Conservation (phyloP, 2,113 vertebrate species). For the Morphnarchus princeps region DNA sequence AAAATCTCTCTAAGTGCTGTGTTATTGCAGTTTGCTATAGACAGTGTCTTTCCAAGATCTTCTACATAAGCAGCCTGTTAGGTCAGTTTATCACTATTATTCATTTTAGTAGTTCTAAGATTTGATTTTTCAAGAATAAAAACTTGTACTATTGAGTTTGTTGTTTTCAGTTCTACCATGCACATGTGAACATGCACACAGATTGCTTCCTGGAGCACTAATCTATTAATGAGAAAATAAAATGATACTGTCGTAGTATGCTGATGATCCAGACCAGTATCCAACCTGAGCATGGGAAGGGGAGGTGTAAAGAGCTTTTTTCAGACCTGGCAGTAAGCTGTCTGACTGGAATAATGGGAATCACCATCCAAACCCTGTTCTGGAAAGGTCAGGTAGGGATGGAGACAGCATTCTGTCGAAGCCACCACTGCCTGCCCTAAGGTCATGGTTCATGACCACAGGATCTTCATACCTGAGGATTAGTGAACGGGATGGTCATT, state of each 20-base stretch:
- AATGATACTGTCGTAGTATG: accelerated
- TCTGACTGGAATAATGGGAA: background rate
- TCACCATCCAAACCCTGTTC: background rate
- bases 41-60: background rate
- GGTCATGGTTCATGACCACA: accelerated
- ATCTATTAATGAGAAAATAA: background rate
- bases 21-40: background rate
- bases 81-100: background rate
- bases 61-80: background rate
- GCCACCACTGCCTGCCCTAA: background rate
- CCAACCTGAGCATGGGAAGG: background rate
- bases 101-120: background rate
- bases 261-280: background rate
- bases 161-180: background rate
- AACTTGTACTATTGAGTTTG: background rate
- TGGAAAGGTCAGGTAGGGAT: background rate
- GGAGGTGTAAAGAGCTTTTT: background rate
- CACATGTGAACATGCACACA: background rate
- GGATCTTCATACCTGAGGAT: no score
- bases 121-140: background rate
- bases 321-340: background rate
- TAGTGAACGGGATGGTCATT: accelerated
- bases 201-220: background rate
- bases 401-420: accelerated
- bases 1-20: background rate